phyloP scores from a whole-genome alignment of 2,113 vertebrate genomes.

The Atractosteus spatula region DNA sequence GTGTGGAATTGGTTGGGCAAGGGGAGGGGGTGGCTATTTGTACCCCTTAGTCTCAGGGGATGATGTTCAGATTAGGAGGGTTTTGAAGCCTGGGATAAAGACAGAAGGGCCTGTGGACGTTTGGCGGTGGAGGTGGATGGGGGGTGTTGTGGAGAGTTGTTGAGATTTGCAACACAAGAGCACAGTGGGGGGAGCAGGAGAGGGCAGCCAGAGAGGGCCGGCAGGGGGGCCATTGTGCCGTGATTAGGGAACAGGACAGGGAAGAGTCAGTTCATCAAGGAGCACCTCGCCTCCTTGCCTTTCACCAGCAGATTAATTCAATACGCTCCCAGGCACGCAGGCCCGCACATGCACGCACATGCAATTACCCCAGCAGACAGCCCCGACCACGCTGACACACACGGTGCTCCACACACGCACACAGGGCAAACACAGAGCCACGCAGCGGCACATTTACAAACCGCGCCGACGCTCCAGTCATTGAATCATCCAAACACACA shows the following conservation, averaged over 20 bases:
- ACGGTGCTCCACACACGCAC: conserved; percentile 24
- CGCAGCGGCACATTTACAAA: too few relatives aligned
- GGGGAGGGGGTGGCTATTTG: neutral
- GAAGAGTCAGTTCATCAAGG: conserved; percentile 25
- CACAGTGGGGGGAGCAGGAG: conserved; percentile 15
- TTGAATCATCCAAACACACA: too few relatives aligned
- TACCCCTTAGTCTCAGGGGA: neutral
- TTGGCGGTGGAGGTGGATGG: neutral
- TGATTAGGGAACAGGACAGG: conserved; percentile 25
- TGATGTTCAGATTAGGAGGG: conserved; percentile 8
- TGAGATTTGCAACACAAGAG: conserved; percentile 31
- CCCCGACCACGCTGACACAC: neutral
- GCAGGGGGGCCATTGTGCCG: conserved; percentile 23
- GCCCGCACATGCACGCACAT: neutral
- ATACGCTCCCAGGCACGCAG: conserved; percentile 36
- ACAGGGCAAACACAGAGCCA: conserved; percentile 47
- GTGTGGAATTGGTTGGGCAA: neutral
- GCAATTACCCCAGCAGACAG: neutral
- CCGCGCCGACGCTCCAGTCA: too few relatives aligned
- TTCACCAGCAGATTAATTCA: conserved; percentile 47
- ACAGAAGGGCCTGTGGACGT: conserved; percentile 9
- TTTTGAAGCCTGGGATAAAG: conserved; percentile 13
- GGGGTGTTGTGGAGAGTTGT: conserved; percentile 20
- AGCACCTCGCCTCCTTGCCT: conserved; percentile 37
- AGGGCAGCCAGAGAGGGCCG: neutral